Conservation (phyloP, 1,140 invertebrate species). For the Dendroctonus ponderosae region DNA sequence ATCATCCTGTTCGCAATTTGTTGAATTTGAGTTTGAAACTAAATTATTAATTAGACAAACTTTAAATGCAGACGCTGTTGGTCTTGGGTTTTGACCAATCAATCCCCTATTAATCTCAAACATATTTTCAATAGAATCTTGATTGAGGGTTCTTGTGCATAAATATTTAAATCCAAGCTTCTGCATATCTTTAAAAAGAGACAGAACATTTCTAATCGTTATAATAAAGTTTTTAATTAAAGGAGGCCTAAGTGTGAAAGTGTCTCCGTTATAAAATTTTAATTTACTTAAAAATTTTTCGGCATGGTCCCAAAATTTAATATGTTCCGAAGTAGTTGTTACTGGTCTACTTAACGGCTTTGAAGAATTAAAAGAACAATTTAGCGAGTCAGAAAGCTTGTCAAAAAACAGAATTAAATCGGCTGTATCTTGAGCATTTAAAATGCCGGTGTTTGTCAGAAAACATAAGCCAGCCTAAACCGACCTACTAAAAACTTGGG, state of each 20-base stretch:
- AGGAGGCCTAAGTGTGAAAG: neutral
- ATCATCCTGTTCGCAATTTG: neutral
- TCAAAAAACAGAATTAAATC: neutral
- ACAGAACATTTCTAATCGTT: neutral
- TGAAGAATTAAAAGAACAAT: neutral
- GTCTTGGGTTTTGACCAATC: neutral
- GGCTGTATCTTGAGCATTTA: neutral
- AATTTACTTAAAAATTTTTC: neutral
- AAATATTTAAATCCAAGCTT: neutral
- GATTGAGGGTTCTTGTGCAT: neutral
- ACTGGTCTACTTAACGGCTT: neutral
- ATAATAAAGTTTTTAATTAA: constrained; percentile 4
- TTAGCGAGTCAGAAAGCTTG: neutral
- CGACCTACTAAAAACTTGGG: neutral
- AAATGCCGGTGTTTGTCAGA: neutral
- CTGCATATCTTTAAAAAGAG: neutral
- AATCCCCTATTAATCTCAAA: neutral
- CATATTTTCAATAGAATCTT: neutral
- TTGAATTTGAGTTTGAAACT: neutral
- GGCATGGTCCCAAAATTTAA: neutral
- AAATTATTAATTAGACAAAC: neutral
- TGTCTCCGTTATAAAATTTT: neutral
- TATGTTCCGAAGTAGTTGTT: neutral
- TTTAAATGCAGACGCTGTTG: neutral
- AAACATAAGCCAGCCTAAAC: neutral